These are phyloP conservation scores for Tenebrosternarchus preto DNA, from an alignment of 2,113 vertebrate species.

Conservation along the genomic window DNA sequence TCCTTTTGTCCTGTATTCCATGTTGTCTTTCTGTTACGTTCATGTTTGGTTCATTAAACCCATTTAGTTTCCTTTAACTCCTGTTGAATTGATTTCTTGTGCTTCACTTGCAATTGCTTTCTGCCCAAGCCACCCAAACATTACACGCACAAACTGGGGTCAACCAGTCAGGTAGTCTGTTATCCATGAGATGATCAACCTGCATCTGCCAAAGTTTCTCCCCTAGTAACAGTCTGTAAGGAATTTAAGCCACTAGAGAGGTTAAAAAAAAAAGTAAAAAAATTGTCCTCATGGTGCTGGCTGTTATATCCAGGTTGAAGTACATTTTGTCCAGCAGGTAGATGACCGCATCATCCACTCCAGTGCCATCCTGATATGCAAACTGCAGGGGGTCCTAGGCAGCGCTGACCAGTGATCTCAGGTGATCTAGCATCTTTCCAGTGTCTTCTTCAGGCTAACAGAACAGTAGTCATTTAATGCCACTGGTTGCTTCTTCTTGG, in stretches of 20 bases:
- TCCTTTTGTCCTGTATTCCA: no score
- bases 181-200: not conserved
- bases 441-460: not conserved
- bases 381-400: not conserved
- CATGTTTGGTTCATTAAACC: no score
- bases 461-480: not conserved
- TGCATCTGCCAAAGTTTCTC: not conserved
- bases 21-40: no score
- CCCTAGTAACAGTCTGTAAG: not conserved
- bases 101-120: no score
- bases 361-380: not conserved
- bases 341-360: not conserved
- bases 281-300: not conserved
- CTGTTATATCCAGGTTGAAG: not conserved
- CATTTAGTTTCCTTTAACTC: no score
- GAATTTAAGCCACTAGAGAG: not conserved
- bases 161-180: no score
- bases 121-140: no score
- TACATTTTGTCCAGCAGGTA: not conserved
- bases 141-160: no score
- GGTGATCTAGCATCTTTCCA: not conserved
- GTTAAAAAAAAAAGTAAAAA: not conserved
- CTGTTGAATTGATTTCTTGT: no score
- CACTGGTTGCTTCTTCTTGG: no score
- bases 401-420: not conserved